Evolutionary conservation across 2,888 invertebrate genomes (phyloP).

Genomic region (Scaptomyza reducta): DNA sequence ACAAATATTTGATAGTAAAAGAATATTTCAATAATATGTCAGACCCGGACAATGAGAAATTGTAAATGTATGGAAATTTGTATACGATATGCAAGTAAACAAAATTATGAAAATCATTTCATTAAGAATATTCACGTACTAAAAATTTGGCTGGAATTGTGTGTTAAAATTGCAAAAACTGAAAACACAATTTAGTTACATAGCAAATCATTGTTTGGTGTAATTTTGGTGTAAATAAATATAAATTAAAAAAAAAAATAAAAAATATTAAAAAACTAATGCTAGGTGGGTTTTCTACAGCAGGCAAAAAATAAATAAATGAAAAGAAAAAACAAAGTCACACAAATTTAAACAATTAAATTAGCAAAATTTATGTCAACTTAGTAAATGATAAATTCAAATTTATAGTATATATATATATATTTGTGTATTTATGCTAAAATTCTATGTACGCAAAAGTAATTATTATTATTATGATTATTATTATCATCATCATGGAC

Average conservation of each 20-base stretch:
- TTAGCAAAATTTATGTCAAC: slow-evolving; percentile 78
- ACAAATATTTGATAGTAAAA: slow-evolving; percentile 16
- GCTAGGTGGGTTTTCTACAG: slow-evolving; percentile 75
- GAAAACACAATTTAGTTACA: slow-evolving; percentile 47
- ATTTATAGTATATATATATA: slow-evolving; percentile 72
- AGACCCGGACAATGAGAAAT: slow-evolving; percentile 40
- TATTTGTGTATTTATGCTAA: slow-evolving; percentile 67
- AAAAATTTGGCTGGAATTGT: slow-evolving; percentile 51
- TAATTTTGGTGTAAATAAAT: slow-evolving; percentile 67
- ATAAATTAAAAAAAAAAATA: not conserved
- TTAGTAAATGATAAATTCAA: slow-evolving; percentile 77
- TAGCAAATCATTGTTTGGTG: slow-evolving; percentile 59
- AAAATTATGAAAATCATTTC: slow-evolving; percentile 46
- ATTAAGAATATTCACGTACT: slow-evolving; percentile 45
- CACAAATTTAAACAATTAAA: slow-evolving; percentile 55
- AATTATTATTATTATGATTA: slow-evolving; percentile 20
- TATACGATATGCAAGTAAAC: slow-evolving; percentile 71
- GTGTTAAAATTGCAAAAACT: slow-evolving; percentile 26
- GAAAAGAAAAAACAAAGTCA: slow-evolving; percentile 15
- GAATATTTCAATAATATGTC: slow-evolving; percentile 35
- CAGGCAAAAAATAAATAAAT: slow-evolving; percentile 28
- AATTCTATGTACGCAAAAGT: slow-evolving; percentile 42
- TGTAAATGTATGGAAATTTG: slow-evolving; percentile 56
- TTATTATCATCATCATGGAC: slow-evolving; percentile 39
- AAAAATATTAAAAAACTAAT: slow-evolving; percentile 55